Base-by-base conservation (phyloP, 1,140 invertebrate genomes). In the Lordiphosa clarofinis region DNA sequence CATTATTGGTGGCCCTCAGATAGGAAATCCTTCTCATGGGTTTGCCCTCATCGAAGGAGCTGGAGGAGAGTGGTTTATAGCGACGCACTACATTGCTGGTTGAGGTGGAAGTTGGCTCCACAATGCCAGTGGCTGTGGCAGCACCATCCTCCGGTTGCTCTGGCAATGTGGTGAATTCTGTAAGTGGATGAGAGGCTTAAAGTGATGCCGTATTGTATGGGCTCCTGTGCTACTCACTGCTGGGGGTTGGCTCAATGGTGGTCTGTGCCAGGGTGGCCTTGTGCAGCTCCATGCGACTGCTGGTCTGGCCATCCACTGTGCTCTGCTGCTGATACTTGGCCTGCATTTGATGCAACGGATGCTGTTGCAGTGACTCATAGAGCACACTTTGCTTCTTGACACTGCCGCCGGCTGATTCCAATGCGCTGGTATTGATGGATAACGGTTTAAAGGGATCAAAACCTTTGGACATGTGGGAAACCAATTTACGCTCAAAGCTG, bases 11-110 rank as follows among this genome's bases (percentile, higher is more conserved):
- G 6, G 97, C 97, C 90, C 96, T 96, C 60, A 98, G 90, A 89
- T 98, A 98, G 1, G 96, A 98, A 40, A 96, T 95, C 64, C 96
- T 91, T 74, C 96, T 91, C 81, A 95, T 95, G 10, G 94, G 92
- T 60, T 96, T 93, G 73, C 96, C 95, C 74, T 95, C 95, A 81
- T 96, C 95, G 40, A 82, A 82, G 19, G 73, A 79, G 38, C 74
- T 67, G 11, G 86, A 86, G 19, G 73, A 46, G 8, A 87, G 56
- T 13, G 81, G 68, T 38, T 82, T 89, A 42, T 64, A 84, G 11
- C 88, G 87, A 8, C 88, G 57, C n/a, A 88, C 70, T 4, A 89
- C 87, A 36, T 19, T 68, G 33, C 48, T 40, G 2, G 47, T 35
- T 44, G 46, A 36, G 7, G 56, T 42, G 7, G 43, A 47, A 8